Percentiles rank a stretch among this genome's conserved stretches.
Conservation (phyloP, 2,888 invertebrate species). For the Onchidella celtica region DNA sequence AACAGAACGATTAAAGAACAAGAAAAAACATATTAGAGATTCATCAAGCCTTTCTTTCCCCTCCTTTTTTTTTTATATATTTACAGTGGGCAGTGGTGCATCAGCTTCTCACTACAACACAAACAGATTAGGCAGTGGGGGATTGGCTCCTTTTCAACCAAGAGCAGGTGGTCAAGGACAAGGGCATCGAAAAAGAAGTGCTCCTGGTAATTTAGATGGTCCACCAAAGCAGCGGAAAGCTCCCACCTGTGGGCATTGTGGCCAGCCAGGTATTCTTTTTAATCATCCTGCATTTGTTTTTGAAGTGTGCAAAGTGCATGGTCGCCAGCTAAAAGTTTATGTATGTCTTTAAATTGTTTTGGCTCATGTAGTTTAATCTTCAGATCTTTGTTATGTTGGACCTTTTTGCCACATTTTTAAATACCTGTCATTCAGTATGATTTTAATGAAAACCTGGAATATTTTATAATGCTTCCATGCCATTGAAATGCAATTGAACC, state of each 20-base stretch:
- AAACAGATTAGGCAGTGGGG: background rate
- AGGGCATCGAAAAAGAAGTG: slow-evolving; percentile 9
- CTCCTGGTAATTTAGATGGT: slow-evolving; percentile 41
- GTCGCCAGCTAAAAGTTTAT: too few species aligned
- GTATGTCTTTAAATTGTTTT: too few species aligned
- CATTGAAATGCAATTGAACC: too few species aligned
- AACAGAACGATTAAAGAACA: too few species aligned
- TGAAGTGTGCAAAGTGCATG: background rate
- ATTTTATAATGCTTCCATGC: too few species aligned
- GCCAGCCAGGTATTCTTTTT: slow-evolving; percentile 87
- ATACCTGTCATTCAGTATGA: too few species aligned
- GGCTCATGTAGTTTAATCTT: too few species aligned
- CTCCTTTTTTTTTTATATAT: background rate
- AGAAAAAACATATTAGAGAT: too few species aligned
- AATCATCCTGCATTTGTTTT: background rate
- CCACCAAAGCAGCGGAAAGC: slow-evolving; percentile 62
- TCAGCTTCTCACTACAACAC: background rate
- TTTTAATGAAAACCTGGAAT: too few species aligned
- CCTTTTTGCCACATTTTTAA: too few species aligned
- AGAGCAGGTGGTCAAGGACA: slow-evolving; percentile 1
- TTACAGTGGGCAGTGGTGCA: slow-evolving; percentile 1
- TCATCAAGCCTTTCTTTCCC: too few species aligned
- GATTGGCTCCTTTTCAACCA: slow-evolving; percentile 24
- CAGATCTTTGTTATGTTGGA: too few species aligned
- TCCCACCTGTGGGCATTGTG: slow-evolving; percentile 82